Evolutionary conservation across 2,113 vertebrate species (phyloP).

Genomic region (Silurus glanis): DNA sequence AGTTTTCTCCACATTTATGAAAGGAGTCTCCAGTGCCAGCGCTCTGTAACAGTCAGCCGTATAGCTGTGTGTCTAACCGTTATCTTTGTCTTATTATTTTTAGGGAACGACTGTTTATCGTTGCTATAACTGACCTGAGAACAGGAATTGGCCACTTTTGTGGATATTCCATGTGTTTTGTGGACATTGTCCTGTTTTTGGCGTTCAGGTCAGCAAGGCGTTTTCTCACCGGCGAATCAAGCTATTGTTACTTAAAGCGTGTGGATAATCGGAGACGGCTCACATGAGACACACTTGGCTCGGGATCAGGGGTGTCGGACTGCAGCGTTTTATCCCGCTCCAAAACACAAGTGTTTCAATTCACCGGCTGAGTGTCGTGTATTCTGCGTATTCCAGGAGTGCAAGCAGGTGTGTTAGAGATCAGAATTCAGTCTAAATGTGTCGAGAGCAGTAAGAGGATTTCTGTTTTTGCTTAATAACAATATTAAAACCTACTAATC

Average conservation of each 20-base stretch:
- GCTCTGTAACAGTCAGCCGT: not conserved
- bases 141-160: not conserved
- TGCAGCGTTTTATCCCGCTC: conserved; percentile 6
- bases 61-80: not conserved
- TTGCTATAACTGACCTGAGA: not conserved
- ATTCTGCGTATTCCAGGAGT: not conserved
- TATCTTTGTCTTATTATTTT: no score
- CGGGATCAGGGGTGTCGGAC: conserved; percentile 23
- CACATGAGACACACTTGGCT: conserved; percentile 23
- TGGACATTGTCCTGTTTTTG: not conserved
- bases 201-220: not conserved
- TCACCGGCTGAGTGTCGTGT: not conserved
- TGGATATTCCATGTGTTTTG: no score
- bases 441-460: not conserved
- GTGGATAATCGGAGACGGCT: conserved; percentile 23
- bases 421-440: not conserved
- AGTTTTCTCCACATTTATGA: not conserved
- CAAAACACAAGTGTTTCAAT: conserved; percentile 5
- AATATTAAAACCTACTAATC: not conserved
- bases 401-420: not conserved
- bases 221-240: not conserved
- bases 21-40: not conserved
- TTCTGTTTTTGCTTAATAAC: not conserved
- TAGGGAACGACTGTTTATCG: not conserved
- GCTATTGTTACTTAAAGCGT: conserved; percentile 31